Conservation (phyloP, 2,113 vertebrate species). For the Arizona elegans region DNA sequence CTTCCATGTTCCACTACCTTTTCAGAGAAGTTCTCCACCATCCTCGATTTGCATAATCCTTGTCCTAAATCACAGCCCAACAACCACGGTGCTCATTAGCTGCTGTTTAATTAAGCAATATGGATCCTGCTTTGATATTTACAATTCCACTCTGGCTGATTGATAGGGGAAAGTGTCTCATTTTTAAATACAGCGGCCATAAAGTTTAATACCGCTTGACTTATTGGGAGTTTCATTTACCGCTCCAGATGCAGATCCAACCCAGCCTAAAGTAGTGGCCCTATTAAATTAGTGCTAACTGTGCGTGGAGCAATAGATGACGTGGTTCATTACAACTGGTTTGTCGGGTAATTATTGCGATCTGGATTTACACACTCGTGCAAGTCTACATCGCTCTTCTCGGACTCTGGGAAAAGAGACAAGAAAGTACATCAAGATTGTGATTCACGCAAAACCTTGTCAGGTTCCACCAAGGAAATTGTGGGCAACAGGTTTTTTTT, state of each 20-base stretch:
- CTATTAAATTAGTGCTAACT: conserved; percentile 66
- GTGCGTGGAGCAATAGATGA: conserved; percentile 42
- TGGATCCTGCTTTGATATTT: conserved; percentile 68
- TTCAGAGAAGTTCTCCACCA: background rate
- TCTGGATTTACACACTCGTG: conserved; percentile 38
- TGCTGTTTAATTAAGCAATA: conserved; percentile 68
- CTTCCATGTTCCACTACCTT: background rate
- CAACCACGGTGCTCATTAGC: conserved; percentile 64
- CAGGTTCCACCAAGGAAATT: background rate
- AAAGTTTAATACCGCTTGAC: conserved; percentile 70
- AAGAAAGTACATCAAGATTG: accelerated
- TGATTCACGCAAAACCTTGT: accelerated
- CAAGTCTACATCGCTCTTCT: background rate
- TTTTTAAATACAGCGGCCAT: conserved; percentile 51
- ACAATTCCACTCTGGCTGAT: conserved; percentile 61
- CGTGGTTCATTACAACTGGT: conserved; percentile 45
- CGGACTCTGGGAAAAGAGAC: background rate
- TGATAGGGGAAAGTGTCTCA: conserved; percentile 45
- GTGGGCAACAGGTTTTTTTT: background rate
- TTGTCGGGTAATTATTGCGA: conserved; percentile 54
- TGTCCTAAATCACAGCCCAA: conserved; percentile 60
- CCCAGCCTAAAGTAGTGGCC: conserved; percentile 34
- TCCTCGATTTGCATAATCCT: background rate
- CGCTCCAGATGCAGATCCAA: conserved; percentile 39
- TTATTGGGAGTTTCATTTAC: conserved; percentile 51